A percentile compares a stretch with the other conserved stretches of the same genome.
Conservation (phyloP, 2,888 invertebrate species). For the Lycocerus yunnanus region DNA sequence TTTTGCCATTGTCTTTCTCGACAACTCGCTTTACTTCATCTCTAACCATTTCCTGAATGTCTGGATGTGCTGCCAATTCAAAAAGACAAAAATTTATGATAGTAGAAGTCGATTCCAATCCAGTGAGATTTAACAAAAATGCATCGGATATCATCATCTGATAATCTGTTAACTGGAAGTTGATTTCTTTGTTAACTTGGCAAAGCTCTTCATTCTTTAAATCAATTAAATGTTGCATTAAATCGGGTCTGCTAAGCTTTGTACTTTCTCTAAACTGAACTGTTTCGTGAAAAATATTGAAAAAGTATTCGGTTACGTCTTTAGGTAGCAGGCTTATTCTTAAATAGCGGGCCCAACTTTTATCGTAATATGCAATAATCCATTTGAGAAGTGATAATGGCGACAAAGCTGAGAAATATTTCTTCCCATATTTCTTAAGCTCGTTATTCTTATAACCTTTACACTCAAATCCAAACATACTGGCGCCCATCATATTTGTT, state of each 20-base stretch:
- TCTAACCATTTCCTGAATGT: background rate
- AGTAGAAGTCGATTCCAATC: background rate
- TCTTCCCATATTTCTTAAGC: background rate
- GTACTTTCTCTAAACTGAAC: too few relatives aligned
- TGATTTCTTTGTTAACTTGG: too few relatives aligned
- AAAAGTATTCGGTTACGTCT: background rate
- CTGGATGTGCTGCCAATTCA: background rate
- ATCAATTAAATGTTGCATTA: too few relatives aligned
- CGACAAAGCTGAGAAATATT: background rate
- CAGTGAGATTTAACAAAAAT: background rate
- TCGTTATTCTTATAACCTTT: conserved; percentile 55
- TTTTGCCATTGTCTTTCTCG: background rate
- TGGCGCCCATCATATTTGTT: conserved; percentile 61
- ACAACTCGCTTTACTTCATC: background rate
- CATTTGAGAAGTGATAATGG: background rate
- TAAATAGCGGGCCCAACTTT: background rate
- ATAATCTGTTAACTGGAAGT: background rate
- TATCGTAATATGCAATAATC: background rate
- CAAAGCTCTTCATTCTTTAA: background rate
- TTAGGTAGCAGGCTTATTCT: background rate
- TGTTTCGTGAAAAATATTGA: background rate
- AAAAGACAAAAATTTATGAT: background rate
- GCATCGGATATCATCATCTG: background rate
- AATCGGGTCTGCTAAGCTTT: too few relatives aligned
- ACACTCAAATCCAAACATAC: conserved; percentile 62